phyloP scores from a whole-genome alignment of 2,888 invertebrate species.

The Drosophila infuscata region DNA sequence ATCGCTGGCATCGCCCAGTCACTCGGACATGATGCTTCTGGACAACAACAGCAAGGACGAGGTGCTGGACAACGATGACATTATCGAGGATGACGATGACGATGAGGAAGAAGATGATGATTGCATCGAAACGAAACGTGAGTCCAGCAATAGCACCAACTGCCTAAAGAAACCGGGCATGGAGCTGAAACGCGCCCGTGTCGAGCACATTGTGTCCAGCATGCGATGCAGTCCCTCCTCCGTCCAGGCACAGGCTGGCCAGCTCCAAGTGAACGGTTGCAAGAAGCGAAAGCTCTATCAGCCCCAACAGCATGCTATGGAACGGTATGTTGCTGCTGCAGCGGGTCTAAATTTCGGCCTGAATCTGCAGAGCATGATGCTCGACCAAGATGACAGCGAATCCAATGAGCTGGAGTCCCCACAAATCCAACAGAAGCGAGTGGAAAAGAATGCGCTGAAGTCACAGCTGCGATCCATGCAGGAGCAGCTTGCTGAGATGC shows the following conservation, averaged over 20 bases:
- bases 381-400: constrained; percentile 90
- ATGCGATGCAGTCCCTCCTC: constrained; percentile 95
- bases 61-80: constrained; percentile 87
- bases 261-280: constrained; percentile 91
- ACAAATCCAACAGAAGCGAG: constrained; percentile 93
- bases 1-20: constrained; percentile 87
- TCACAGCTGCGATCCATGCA: constrained; percentile 94
- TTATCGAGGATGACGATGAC: constrained; percentile 85
- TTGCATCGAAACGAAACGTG: constrained; percentile 82
- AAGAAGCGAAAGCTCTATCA: constrained; percentile 98
- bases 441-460: constrained; percentile 94
- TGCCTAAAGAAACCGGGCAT: constrained; percentile 88
- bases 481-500: constrained; percentile 95
- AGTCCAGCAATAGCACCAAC: constrained; percentile 85
- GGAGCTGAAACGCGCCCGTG: constrained; percentile 96
- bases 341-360: constrained; percentile 87
- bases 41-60: constrained; percentile 89
- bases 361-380: constrained; percentile 86
- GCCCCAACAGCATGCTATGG: constrained; percentile 94
- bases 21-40: constrained; percentile 85
- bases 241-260: constrained; percentile 87
- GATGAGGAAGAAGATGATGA: constrained; percentile 88
- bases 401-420: constrained; percentile 91
- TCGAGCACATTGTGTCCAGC: constrained; percentile 97
- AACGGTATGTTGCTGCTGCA: constrained; percentile 87